These are phyloP conservation scores for Priocnemis perturbator DNA, from an alignment of 2,888 invertebrate species.

Conservation along the genomic window DNA sequence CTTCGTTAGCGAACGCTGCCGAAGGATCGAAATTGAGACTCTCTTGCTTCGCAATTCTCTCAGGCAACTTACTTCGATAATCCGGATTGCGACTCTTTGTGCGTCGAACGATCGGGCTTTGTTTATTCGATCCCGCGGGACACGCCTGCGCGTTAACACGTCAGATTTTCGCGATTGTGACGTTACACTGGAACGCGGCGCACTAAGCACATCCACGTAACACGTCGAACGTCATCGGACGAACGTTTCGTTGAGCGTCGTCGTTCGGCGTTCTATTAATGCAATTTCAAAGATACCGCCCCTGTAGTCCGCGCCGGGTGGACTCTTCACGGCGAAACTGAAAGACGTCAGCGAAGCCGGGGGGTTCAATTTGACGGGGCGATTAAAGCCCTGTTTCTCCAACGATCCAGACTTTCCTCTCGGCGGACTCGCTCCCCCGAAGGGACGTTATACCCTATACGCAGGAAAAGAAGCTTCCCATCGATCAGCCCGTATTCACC, in stretches of 20 bases:
- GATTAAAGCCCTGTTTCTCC: not conserved
- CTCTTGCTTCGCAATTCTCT: too few species aligned
- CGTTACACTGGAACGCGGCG: slow-evolving; percentile 13
- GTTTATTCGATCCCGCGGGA: slow-evolving; percentile 43
- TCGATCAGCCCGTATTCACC: not conserved
- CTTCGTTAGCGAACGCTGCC: too few species aligned
- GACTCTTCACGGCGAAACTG: not conserved
- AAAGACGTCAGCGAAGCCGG: too few species aligned
- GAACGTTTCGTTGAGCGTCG: not conserved
- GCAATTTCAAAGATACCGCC: too few species aligned
- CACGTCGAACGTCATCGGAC: not conserved
- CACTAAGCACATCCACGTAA: slow-evolving; percentile 15
- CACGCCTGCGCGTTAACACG: slow-evolving; percentile 39
- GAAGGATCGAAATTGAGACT: too few species aligned
- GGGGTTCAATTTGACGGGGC: not conserved
- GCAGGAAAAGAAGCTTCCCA: slow-evolving; percentile 1
- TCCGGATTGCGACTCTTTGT: not conserved
- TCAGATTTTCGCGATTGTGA: slow-evolving; percentile 1
- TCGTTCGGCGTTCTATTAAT: too few species aligned
- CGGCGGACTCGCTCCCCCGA: slow-evolving; percentile 9
- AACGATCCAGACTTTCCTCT: slow-evolving; percentile 1
- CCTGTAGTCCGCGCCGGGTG: too few species aligned
- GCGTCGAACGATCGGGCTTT: slow-evolving; percentile 30
- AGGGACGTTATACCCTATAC: not conserved
- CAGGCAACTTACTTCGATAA: too few species aligned